Base-by-base conservation (phyloP, 2,113 vertebrate genomes). In the Sisor rabdophorus region DNA sequence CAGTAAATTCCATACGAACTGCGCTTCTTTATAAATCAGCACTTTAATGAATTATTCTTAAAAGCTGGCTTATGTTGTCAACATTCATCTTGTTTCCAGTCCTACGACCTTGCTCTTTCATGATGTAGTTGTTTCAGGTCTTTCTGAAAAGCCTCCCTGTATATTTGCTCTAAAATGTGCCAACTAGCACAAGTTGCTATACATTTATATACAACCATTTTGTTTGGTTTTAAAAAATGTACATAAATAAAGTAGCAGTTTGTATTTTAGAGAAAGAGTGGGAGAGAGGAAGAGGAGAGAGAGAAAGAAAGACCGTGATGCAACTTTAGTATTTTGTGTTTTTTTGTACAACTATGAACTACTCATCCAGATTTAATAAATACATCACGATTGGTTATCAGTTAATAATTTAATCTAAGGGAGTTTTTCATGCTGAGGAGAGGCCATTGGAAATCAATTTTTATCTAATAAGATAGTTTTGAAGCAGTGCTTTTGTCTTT, bases 1-100 rank as follows among this genome's bases (percentile, higher is more conserved):
- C 81, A 79, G 77, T 87, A 88, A 85, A 81, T 88, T 89, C 84
- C 83, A 86, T 85, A 84, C 79, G 81, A 82, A 82, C 70, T 82
- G 79, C 73, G 82, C 73, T 86, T 82, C 84, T 80, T 83, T 87
- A 88, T 88, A 88, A 87, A 84, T 60, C 76, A 79, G 67, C 52
- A 73, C 74, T 68, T 53, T 87, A 87, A 88, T 85, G 81, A 85
- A 88, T 87, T 78, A 78, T 87, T 85, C 85, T 58, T 32, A 55
- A 75, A 72, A 74, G 50, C 78, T 77, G 74, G 74, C 40, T 55
- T 11, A 64, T 73, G 48, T 56, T 59, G 72, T 53, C n/a, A 24
- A 15, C 52, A 75, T 82, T 72, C 22, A 74, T 53, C 56, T 63
- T 15, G n/a, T 56, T 80, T 44, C 63, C 22, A 32, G 55, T 32